Evolutionary conservation across 2,888 invertebrate species (phyloP).

Genomic region (Tetanocera ferruginea): DNA sequence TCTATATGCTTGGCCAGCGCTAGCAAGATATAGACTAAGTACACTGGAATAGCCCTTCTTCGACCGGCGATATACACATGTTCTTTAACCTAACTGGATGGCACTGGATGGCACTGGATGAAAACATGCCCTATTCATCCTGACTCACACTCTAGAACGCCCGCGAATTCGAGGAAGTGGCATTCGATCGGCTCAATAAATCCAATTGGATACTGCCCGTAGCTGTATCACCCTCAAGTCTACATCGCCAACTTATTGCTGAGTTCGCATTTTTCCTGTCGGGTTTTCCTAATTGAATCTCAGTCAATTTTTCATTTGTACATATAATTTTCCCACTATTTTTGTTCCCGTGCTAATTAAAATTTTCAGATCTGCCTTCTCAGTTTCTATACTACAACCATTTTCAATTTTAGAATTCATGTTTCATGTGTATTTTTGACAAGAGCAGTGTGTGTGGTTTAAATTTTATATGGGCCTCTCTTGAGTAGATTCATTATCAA

Average conservation of each 20-base stretch:
- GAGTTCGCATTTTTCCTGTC: conserved; percentile 63
- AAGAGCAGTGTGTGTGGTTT: conserved; percentile 84
- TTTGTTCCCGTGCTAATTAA: conserved; percentile 49
- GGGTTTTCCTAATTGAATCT: conserved; percentile 60
- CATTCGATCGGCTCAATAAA: too few relatives aligned
- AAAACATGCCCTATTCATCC: too few relatives aligned
- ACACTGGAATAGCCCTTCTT: too few relatives aligned
- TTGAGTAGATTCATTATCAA: conserved; percentile 51
- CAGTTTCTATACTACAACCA: conserved; percentile 33
- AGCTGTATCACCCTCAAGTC: too few relatives aligned
- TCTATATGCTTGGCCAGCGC: too few relatives aligned
- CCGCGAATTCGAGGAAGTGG: too few relatives aligned
- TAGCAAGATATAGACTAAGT: too few relatives aligned
- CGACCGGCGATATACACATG: too few relatives aligned
- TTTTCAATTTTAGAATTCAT: conserved; percentile 61
- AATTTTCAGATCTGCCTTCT: conserved; percentile 41
- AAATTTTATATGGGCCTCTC: conserved; percentile 83
- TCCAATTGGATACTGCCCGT: too few relatives aligned
- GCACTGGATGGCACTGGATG: too few relatives aligned
- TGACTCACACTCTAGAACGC: too few relatives aligned
- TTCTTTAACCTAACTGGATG: too few relatives aligned
- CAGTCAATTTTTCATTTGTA: conserved; percentile 56
- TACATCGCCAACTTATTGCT: conserved; percentile 62
- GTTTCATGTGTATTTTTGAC: conserved; percentile 72
- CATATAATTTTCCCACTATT: conserved; percentile 43